Evolutionary conservation across 2,888 invertebrate species (phyloP).

Genomic region (Pseudococcus jackbeardsleyi): DNA sequence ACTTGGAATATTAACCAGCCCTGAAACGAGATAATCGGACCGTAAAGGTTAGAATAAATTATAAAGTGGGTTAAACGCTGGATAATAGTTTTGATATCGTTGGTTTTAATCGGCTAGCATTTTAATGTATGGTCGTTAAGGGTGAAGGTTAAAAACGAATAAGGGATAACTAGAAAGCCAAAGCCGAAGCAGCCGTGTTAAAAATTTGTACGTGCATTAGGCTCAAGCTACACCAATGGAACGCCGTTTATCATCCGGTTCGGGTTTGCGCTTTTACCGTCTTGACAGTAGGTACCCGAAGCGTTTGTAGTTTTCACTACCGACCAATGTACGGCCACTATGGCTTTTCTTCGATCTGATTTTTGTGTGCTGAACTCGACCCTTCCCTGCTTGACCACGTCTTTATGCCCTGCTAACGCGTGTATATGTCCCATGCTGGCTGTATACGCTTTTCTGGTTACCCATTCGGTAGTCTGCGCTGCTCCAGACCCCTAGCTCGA

Average conservation of each 20-base stretch:
- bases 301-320: neutral
- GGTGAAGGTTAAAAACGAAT: constrained; percentile 53
- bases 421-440: no score
- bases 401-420: no score
- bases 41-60: constrained; percentile 52
- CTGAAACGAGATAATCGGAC: constrained; percentile 50
- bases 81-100: constrained; percentile 49
- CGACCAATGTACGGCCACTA: no score
- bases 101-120: constrained; percentile 44
- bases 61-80: constrained; percentile 50
- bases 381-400: no score
- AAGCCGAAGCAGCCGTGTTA: neutral
- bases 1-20: constrained; percentile 47
- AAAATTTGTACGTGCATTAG: constrained; percentile 41
- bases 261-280: constrained; percentile 9
- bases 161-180: neutral
- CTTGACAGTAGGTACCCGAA: neutral
- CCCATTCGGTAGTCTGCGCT: neutral
- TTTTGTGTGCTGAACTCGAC: neutral
- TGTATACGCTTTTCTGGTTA: neutral
- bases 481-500: neutral
- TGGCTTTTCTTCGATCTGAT: constrained; percentile 35
- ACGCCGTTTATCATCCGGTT: neutral
- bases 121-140: constrained; percentile 34
- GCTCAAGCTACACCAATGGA: neutral